Conservation (phyloP, 2,888 invertebrate species). For the Sarcophaga caerulescens region DNA sequence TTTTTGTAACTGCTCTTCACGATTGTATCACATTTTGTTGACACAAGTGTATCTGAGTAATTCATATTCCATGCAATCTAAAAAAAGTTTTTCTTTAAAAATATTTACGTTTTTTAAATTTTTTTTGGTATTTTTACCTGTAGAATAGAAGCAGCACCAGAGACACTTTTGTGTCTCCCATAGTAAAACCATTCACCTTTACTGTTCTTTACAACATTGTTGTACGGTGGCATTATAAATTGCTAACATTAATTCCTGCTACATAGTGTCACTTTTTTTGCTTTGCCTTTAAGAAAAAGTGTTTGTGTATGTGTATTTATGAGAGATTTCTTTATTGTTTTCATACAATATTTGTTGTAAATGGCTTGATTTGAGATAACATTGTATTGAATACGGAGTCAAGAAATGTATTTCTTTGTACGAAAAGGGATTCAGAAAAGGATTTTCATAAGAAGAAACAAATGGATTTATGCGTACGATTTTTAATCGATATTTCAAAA, state of each 20-base stretch:
- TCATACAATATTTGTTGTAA: conserved; percentile 42
- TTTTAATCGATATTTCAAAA: background rate
- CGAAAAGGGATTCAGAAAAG: conserved; percentile 17
- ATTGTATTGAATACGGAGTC: conserved; percentile 29
- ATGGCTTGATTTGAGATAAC: conserved; percentile 58
- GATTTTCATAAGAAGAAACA: conserved; percentile 40
- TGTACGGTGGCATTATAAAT: conserved; percentile 64
- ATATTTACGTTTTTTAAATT: background rate
- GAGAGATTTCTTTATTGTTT: conserved; percentile 26
- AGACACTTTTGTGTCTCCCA: too few relatives aligned
- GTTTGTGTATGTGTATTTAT: background rate
- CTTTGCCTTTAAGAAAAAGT: background rate
- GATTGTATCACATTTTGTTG: too few relatives aligned
- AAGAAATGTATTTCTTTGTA: conserved; percentile 26
- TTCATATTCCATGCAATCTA: conserved; percentile 5
- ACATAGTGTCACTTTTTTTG: conserved; percentile 18
- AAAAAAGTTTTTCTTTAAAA: conserved; percentile 4
- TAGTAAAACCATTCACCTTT: background rate
- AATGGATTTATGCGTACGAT: conserved; percentile 4
- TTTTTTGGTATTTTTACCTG: background rate
- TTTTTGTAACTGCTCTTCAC: too few relatives aligned
- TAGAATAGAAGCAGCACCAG: background rate
- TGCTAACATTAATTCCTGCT: conserved; percentile 68
- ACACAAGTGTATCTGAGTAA: background rate
- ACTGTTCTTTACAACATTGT: conserved; percentile 64